A percentile compares a stretch with the other conserved stretches of the same genome.
These are phyloP conservation scores for Idris sp. DNA, from an alignment of 1,140 invertebrate species.

Conservation along the genomic window DNA sequence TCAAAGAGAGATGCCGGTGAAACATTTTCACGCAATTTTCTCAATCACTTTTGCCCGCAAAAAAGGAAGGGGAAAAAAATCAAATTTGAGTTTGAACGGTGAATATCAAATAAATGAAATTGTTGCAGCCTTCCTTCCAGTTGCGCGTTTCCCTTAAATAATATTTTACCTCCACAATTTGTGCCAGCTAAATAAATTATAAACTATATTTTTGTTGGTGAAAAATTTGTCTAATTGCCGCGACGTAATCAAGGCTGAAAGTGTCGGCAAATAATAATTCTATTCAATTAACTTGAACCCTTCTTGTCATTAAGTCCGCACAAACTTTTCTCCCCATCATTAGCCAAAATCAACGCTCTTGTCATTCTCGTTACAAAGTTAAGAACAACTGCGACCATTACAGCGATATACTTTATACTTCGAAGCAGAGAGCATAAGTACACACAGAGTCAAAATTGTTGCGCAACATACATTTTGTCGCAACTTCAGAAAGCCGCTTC, in stretches of 20 bases:
- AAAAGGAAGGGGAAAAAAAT: background rate
- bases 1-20: background rate
- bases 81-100: background rate
- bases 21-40: background rate
- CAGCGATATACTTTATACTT: slow-evolving; percentile 37
- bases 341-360: slow-evolving; percentile 41
- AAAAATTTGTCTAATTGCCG: too few relatives aligned
- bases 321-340: slow-evolving; percentile 44
- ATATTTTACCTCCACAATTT: too few relatives aligned
- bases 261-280: slow-evolving; percentile 19
- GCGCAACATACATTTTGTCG: slow-evolving; percentile 46
- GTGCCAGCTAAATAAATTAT: too few relatives aligned
- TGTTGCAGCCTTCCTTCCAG: too few relatives aligned
- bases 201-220: too few relatives aligned
- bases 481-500: slow-evolving; percentile 38
- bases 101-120: background rate
- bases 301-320: slow-evolving; percentile 1
- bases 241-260: background rate
- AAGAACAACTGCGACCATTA: slow-evolving; percentile 37
- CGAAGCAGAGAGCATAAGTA: slow-evolving; percentile 29
- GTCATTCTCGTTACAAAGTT: slow-evolving; percentile 43
- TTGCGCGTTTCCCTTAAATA: too few relatives aligned
- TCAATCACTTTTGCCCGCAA: too few relatives aligned
- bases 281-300: slow-evolving; percentile 24
- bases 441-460: slow-evolving; percentile 51